These are phyloP conservation scores for Trichomycterus rosablanca DNA, from an alignment of 2,113 vertebrate genomes.

Conservation along the genomic window DNA sequence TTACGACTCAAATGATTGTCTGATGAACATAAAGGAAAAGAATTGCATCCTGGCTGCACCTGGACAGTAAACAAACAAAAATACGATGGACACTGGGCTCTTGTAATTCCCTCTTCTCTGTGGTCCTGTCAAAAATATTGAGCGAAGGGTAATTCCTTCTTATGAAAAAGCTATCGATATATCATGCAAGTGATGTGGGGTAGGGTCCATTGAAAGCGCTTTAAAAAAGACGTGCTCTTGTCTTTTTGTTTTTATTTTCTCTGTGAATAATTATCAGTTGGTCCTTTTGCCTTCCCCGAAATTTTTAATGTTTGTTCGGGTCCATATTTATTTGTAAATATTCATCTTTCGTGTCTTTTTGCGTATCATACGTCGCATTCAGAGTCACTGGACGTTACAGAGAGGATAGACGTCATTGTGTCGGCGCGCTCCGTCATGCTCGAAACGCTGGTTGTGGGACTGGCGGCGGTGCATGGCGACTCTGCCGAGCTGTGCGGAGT, in stretches of 20 bases:
- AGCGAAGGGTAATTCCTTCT: slow-evolving; percentile 77
- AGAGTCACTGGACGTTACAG: slow-evolving; percentile 98
- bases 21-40: slow-evolving; percentile 83
- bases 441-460: slow-evolving; percentile 97
- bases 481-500: slow-evolving; percentile 96
- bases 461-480: slow-evolving; percentile 95
- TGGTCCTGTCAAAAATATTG: slow-evolving; percentile 85
- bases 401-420: slow-evolving; percentile 95
- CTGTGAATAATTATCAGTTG: slow-evolving; percentile 73
- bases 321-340: slow-evolving; percentile 77
- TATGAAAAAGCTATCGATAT: slow-evolving; percentile 62
- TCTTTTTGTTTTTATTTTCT: slow-evolving; percentile 63
- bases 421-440: slow-evolving; percentile 94
- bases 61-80: slow-evolving; percentile 67
- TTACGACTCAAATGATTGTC: slow-evolving; percentile 99
- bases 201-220: slow-evolving; percentile 93
- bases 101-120: slow-evolving; percentile 88
- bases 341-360: slow-evolving; percentile 61
- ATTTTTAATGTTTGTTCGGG: slow-evolving; percentile 79
- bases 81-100: slow-evolving; percentile 71
- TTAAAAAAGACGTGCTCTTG: slow-evolving; percentile 89
- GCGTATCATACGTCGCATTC: slow-evolving; percentile 98
- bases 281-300: slow-evolving; percentile 74
- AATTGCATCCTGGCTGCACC: slow-evolving; percentile 83
- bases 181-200: slow-evolving; percentile 87